Evolutionary conservation across 2,888 invertebrate species (phyloP).

Genomic region (Leucozona laternaria): DNA sequence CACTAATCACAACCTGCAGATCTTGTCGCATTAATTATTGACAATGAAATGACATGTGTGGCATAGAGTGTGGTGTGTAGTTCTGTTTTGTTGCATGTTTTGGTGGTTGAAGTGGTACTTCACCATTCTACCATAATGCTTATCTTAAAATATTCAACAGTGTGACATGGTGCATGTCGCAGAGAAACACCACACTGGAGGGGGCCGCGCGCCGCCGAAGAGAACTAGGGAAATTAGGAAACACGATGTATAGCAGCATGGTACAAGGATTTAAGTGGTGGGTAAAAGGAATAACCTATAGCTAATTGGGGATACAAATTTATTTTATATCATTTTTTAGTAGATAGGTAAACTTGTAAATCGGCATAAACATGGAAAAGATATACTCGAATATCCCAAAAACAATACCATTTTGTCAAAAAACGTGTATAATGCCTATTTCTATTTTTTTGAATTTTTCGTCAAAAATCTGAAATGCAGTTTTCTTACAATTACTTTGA

Average conservation of each 20-base stretch:
- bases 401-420: too few relatives aligned
- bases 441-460: too few relatives aligned
- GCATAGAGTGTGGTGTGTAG: slow-evolving; percentile 21
- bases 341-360: too few relatives aligned
- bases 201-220: too few relatives aligned
- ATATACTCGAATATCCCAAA: too few relatives aligned
- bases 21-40: slow-evolving; percentile 76
- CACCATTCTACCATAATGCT: slow-evolving; percentile 5
- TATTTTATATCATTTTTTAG: not conserved
- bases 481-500: too few relatives aligned
- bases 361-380: too few relatives aligned
- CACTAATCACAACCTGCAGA: slow-evolving; percentile 71
- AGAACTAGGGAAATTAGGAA: not conserved
- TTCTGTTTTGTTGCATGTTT: slow-evolving; percentile 42
- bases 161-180: slow-evolving; percentile 32
- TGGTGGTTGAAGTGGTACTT: slow-evolving; percentile 2
- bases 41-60: slow-evolving; percentile 65
- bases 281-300: not conserved
- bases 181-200: not conserved
- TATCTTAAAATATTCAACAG: slow-evolving; percentile 56
- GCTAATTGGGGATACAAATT: not conserved
- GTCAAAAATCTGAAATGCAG: too few relatives aligned
- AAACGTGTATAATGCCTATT: too few relatives aligned
- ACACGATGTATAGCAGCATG: not conserved
- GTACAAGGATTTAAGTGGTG: not conserved